phyloP scores from a whole-genome alignment of 2,113 vertebrate genomes.

The Corydoras maculifer region DNA sequence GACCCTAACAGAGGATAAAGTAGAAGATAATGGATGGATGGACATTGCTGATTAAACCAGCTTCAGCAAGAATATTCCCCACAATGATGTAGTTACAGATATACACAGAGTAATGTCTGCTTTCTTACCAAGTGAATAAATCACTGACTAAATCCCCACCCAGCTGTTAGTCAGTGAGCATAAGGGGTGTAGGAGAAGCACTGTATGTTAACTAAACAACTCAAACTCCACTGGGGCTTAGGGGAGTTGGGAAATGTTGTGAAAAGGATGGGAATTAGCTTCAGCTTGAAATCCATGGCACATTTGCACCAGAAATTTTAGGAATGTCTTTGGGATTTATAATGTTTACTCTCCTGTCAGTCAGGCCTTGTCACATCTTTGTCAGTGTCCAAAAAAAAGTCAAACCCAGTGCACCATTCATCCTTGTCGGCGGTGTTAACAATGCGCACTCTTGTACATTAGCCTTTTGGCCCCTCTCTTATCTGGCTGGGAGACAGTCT shows the following conservation, averaged over 20 bases:
- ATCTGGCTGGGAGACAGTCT: conserved; percentile 56
- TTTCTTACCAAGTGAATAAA: neutral
- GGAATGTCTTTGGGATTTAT: conserved; percentile 62
- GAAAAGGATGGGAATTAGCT: conserved; percentile 51
- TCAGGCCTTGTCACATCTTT: conserved; percentile 46
- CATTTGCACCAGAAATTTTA: conserved; percentile 60
- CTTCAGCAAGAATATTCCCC: conserved; percentile 28
- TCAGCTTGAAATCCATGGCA: conserved; percentile 48
- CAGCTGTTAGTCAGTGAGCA: neutral
- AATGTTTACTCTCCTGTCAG: conserved; percentile 65
- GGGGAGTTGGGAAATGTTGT: conserved; percentile 22
- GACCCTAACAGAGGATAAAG: too few relatives aligned
- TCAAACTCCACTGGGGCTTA: neutral
- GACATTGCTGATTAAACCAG: conserved; percentile 6
- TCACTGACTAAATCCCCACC: neutral
- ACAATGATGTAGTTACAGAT: conserved; percentile 14
- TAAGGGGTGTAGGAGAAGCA: neutral
- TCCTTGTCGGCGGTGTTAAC: conserved; percentile 37
- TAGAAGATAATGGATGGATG: too few relatives aligned
- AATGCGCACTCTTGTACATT: conserved; percentile 56
- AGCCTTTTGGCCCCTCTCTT: conserved; percentile 48
- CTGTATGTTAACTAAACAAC: neutral
- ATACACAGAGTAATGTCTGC: conserved; percentile 1
- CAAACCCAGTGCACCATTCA: conserved; percentile 28
- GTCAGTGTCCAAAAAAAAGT: conserved; percentile 26